A percentile compares a stretch with the other conserved stretches of the same genome.
Evolutionary conservation across 23 tunicate genomes (phyloP).

Genomic region (Diplosoma virens): DNA sequence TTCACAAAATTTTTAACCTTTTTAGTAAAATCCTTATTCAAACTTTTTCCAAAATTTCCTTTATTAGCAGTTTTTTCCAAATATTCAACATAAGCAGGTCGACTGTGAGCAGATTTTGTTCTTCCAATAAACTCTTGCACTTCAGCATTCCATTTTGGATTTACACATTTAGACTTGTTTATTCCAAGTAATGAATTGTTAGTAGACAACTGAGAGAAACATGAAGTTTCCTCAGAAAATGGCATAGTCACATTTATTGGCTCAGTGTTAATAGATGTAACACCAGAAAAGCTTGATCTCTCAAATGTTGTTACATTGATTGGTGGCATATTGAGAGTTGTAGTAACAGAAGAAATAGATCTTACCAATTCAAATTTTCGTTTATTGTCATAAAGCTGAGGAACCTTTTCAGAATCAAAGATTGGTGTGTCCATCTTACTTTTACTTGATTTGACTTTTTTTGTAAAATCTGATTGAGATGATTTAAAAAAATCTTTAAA

Average conservation of each 20-base stretch:
- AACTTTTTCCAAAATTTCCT: too few species aligned
- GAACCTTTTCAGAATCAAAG: background rate
- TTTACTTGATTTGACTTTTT: too few species aligned
- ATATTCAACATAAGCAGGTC: conserved; percentile 4
- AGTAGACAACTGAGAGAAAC: too few species aligned
- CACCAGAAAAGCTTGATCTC: background rate
- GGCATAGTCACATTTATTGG: too few species aligned
- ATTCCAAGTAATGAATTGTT: background rate
- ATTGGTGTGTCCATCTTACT: background rate
- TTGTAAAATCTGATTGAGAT: too few species aligned
- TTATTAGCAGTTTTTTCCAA: conserved; percentile 19
- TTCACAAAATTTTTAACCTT: too few species aligned
- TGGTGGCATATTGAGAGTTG: background rate
- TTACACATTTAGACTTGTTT: background rate
- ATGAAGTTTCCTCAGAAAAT: too few species aligned
- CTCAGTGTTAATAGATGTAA: too few species aligned
- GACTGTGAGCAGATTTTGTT: background rate
- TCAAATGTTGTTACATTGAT: background rate
- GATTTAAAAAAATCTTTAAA: background rate
- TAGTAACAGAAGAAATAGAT: background rate
- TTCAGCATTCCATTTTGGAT: conserved; percentile 19
- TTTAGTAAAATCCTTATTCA: too few species aligned
- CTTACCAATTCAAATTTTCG: too few species aligned
- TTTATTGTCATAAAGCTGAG: too few species aligned
- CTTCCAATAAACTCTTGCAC: conserved; percentile 10